These are phyloP conservation scores for Mya arenaria DNA, from an alignment of 1,140 invertebrate genomes.

Conservation along the genomic window DNA sequence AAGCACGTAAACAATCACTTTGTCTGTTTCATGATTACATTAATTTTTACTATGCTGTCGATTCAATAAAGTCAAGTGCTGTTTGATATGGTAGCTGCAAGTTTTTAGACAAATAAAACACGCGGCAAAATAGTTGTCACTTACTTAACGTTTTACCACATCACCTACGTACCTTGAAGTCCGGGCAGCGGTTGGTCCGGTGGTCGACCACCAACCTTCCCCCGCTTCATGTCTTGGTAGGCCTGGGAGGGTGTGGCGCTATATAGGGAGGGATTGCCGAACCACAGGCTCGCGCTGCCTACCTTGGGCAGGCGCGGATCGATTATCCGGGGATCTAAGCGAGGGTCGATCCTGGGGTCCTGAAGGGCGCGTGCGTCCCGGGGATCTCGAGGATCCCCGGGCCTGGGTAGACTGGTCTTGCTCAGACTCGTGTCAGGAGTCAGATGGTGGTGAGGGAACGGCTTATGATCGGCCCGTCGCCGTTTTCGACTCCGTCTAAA, in stretches of 20 bases:
- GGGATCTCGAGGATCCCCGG: slow-evolving; percentile 4
- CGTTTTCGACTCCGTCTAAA: slow-evolving; percentile 1
- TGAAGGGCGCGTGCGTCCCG: background rate
- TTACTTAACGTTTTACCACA: too few species aligned
- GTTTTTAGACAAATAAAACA: too few species aligned
- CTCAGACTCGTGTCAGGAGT: slow-evolving; percentile 50
- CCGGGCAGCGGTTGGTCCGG: background rate
- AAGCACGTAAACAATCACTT: too few species aligned
- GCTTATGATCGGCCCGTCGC: slow-evolving; percentile 24
- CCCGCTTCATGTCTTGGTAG: slow-evolving; percentile 46
- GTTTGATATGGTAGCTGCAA: too few species aligned
- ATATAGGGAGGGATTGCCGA: slow-evolving; percentile 46
- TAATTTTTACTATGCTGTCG: too few species aligned
- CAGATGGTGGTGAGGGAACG: slow-evolving; percentile 48
- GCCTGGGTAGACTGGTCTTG: slow-evolving; percentile 30
- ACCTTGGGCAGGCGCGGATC: slow-evolving; percentile 53
- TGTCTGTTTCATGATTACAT: too few species aligned
- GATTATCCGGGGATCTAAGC: slow-evolving; percentile 18
- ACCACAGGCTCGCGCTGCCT: slow-evolving; percentile 48
- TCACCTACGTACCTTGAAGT: slow-evolving; percentile 19
- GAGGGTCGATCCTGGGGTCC: slow-evolving; percentile 22
- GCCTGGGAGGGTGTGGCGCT: slow-evolving; percentile 20
- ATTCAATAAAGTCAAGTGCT: too few species aligned
- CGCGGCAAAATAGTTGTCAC: too few species aligned
- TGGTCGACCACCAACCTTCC: background rate